A percentile compares a stretch with the other conserved stretches of the same genome.
phyloP scores from a whole-genome alignment of 1,140 invertebrate genomes.

The Apis dorsata region DNA sequence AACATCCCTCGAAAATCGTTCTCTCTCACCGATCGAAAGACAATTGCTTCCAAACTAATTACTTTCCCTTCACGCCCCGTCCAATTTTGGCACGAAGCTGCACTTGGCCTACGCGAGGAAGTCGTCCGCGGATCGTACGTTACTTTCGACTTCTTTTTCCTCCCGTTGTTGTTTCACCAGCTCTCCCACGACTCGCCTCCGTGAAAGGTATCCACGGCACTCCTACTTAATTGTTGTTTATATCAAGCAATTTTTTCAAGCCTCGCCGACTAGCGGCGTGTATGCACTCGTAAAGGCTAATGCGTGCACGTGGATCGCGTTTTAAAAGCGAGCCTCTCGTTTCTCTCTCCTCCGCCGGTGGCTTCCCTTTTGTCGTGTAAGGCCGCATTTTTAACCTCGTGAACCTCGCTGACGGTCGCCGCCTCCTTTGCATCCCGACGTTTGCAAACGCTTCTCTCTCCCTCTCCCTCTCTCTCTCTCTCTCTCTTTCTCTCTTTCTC shows the following conservation, averaged over 20 bases:
- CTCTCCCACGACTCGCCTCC: slow-evolving; percentile 59
- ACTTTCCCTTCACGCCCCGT: slow-evolving; percentile 12
- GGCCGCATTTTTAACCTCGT: slow-evolving; percentile 49
- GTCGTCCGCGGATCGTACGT: background rate
- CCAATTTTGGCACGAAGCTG: slow-evolving; percentile 47
- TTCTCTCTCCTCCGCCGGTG: background rate
- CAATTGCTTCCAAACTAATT: slow-evolving; percentile 49
- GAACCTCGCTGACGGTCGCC: slow-evolving; percentile 27
- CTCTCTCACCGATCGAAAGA: slow-evolving; percentile 45
- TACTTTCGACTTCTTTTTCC: slow-evolving; percentile 33
- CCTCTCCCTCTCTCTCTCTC: background rate
- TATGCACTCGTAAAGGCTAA: background rate
- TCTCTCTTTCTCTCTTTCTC: too few species aligned
- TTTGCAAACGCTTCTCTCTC: slow-evolving; percentile 32
- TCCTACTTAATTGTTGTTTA: slow-evolving; percentile 61
- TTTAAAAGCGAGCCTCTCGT: slow-evolving; percentile 8
- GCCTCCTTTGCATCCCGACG: slow-evolving; percentile 40
- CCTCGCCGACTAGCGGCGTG: background rate
- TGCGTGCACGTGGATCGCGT: background rate
- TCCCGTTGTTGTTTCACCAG: slow-evolving; percentile 3
- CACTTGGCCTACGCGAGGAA: slow-evolving; percentile 43
- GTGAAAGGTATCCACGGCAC: slow-evolving; percentile 59
- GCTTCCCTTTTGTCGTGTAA: slow-evolving; percentile 33
- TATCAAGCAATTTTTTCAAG: slow-evolving; percentile 56
- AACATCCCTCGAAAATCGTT: slow-evolving; percentile 3